Conservation (phyloP, 2,113 vertebrate genomes). For the Sus scrofa region T2T-Sscrofa CM000814.6:76208501-76209000, state of each 20-base stretch:
- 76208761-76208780: neutral
- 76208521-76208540: neutral
- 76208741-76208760: neutral
- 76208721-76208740: neutral
- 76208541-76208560: neutral
- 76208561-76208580: neutral
- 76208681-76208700: neutral
- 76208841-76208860: neutral
- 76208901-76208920: neutral
- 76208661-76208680: neutral
- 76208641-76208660: neutral
- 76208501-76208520: neutral
- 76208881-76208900: neutral
- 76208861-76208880: neutral
- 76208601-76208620: neutral
- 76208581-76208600: neutral
- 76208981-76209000: neutral
- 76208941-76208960: fast-evolving
- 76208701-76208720: neutral
- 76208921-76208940: neutral
- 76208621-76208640: neutral
- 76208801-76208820: neutral
- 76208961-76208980: neutral
- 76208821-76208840: neutral
- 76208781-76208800: neutral